Base-by-base conservation (phyloP, 2,888 invertebrate species). In the Drosophila anceps region DNA sequence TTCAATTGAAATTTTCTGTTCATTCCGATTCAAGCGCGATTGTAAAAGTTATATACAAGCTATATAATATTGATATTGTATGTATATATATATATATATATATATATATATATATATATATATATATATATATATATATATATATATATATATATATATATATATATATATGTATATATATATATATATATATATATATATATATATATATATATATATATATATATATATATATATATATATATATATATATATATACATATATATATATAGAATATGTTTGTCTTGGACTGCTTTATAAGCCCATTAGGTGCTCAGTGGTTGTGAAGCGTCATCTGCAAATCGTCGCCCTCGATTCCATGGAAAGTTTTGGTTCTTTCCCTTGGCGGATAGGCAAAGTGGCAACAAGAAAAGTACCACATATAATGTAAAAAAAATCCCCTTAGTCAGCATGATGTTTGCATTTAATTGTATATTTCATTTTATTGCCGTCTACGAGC, bases 361-460 rank as follows among this genome's bases (percentile, higher is more conserved):
- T 77, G 69, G 54, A 73, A 77, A 69, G 57, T 67, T 74, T 10
- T 44, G 44, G 8, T 24, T 58, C 43, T 50, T 57, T 24, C 61
- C 54, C 65, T 68, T 66, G 64, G 64, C 59, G 67, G 51, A 51
- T 75, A 79, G 71, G 76, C 84, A 86, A 81, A 72, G 73, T 73
- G 70, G 76, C 65, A 46, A 31, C 39, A 51, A 46, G 50, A 67
- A 70, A 61, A 58, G 53, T 39, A 65, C 62, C 68, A 79, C 58
- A 68, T 60, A 63, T 58, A 73, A 44, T 24, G 44, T 44, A 15
- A 27, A 35, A 62, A 70, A 75, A 69, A 54, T 44, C 31, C 74
- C 73, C 87, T 71, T 80, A 87, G 84, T 87, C 87, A 87, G 82
- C 87, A 82, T 84, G 78, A 84, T 73, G 70, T 82, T 87, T 71